Conservation (phyloP, 2,888 invertebrate genomes). For the Seira ritae region DNA sequence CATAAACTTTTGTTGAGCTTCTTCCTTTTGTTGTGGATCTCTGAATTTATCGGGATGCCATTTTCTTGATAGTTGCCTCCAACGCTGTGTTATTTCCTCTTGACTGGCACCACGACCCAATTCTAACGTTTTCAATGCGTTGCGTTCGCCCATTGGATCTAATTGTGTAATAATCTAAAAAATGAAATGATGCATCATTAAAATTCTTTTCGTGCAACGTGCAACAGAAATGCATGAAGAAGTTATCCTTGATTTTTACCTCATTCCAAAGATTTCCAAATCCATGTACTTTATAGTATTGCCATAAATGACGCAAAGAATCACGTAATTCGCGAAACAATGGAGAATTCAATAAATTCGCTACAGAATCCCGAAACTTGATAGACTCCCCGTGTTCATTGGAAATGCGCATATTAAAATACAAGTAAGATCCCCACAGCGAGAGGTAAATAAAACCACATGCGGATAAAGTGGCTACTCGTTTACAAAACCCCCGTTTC, state of each 20-base stretch:
- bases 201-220: no score
- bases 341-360: conserved; percentile 92
- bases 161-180: conserved; percentile 65
- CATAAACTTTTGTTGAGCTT: conserved; percentile 91
- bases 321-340: conserved; percentile 86
- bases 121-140: conserved; percentile 86
- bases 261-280: conserved; percentile 90
- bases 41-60: conserved; percentile 95
- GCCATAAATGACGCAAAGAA: conserved; percentile 83
- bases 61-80: conserved; percentile 88
- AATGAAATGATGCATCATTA: background rate
- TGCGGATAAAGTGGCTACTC: conserved; percentile 80
- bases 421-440: conserved; percentile 87
- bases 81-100: conserved; percentile 88
- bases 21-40: conserved; percentile 81
- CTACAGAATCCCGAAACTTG: conserved; percentile 90
- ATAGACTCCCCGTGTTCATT: conserved; percentile 92
- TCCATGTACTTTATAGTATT: conserved; percentile 89
- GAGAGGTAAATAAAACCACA: conserved; percentile 83
- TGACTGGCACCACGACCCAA: conserved; percentile 88
- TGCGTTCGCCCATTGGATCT: conserved; percentile 93
- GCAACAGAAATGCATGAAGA: no score
- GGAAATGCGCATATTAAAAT: conserved; percentile 91
- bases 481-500: conserved; percentile 77
- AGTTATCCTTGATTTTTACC: no score